Evolutionary conservation across 1,140 invertebrate genomes (phyloP), one percentile per base, ranked within the genome.

Genomic region (Drosophila sp.): DNA sequence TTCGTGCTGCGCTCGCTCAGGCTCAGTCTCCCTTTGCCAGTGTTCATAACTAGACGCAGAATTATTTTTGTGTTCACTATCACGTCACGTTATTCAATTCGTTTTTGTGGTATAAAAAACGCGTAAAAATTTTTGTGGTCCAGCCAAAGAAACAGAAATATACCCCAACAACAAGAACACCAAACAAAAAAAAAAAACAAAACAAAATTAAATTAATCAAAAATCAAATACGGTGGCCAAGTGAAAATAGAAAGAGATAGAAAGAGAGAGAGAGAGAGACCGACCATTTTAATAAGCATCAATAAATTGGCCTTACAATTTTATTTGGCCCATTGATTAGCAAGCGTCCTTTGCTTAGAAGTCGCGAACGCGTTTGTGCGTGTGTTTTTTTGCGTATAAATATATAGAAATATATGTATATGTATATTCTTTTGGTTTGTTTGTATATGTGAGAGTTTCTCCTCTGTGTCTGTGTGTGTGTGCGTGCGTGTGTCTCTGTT

Each of bases 11-110:
- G 66, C 57, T 55, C 44, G 8, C 35, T 3, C 30, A 30, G 35
- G 35, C 35, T 86, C 82, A 86, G 82, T 86, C 75, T 86, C 82
- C 82, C 79, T 67, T 86, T 75, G 82, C 72, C 79, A 79, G 82
- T 69, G 82, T 69, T 85, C 75, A 70, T 71, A 78, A 85, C 54
- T 64, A 73, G 72, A 75, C 66, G 74, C 40, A 62, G 56, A 70
- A 68, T 29, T 25, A 50, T 68, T 68, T 63, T 58, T 57, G 68
- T 69, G 65, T 44, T 55, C 72, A 69, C 33, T 32, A 41, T 64
- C 25, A 47, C 54, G 72, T 38, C 38, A 38, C 38, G 65, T 57
- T 23, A 10, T 27, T 41, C 4, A 2, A 41, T 1, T 30, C 4
- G 30, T 30, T 30, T 41, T 41, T 38, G 17, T 32, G 63, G n/a